Base-by-base conservation (phyloP, 2,113 vertebrate genomes). In the Cercocebus atys region DNA sequence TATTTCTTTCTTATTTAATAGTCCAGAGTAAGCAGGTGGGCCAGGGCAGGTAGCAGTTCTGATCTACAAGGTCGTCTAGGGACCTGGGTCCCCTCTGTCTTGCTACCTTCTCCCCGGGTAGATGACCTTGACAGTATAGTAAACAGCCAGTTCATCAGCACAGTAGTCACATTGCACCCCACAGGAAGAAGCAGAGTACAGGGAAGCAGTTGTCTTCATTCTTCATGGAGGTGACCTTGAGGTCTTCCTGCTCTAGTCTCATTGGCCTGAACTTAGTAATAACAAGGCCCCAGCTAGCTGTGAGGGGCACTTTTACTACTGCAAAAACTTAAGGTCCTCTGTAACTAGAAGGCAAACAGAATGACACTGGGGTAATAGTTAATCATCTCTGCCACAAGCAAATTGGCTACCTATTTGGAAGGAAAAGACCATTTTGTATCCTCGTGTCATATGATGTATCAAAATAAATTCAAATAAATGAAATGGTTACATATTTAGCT, bases 401-500 rank as follows among this genome's bases (percentile, higher is more conserved):
- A 82, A 79, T 50, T 72, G 35, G 22, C 43, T 83, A 23, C 18
- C 13, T 79, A 18, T 75, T 88, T 84, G 52, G 43, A 18, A 89
- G 57, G 57, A 90, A 90, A 90, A 75, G 38, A n/a, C 57, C 6
- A 45, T 86, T 93, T 95, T 80, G 17, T 61, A 80, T 81, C 35
- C 61, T 90, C 0, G 47, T 11, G 57, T 57, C 16, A 55, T 57
- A 66, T 6, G 0, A 27, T 64, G 35, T 16, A 64, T 88, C 90
- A 93, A 64, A 96, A 64, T 70, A 52, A 89, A 93, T 93, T 89
- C 72, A 95, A 18, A 55, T 93, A 18, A 92, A 73, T 2, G 55
- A 81, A 86, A 87, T 30, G n/a, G 20, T 73, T 88, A 92, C 45
- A 50, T 91, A 35, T 68, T 66, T 87, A 92, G n/a, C 38, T 88